phyloP scores from a whole-genome alignment of 2,888 invertebrate genomes.

The Drosophila lacicola region DNA sequence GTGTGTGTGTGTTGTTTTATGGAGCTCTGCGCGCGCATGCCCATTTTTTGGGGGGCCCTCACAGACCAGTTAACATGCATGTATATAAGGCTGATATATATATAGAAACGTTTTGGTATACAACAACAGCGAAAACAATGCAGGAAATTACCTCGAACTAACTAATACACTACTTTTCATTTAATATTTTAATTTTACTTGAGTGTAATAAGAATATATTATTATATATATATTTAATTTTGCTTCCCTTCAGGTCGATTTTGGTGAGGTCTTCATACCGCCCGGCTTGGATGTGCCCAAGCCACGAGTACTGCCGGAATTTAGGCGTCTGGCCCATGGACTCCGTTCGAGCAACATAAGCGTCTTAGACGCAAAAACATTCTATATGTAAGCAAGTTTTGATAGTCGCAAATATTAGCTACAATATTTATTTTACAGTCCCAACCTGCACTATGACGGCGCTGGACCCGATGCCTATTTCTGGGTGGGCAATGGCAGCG shows the following conservation, averaged over 20 bases:
- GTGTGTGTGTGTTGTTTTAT: slow-evolving; percentile 52
- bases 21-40: slow-evolving; percentile 78
- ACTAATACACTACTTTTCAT: slow-evolving; percentile 7
- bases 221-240: not conserved
- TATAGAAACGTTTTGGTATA: slow-evolving; percentile 62
- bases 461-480: slow-evolving; percentile 97
- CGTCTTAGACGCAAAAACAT: slow-evolving; percentile 95
- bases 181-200: not conserved
- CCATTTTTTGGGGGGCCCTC: slow-evolving; percentile 53
- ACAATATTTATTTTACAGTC: slow-evolving; percentile 87
- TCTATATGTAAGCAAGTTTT: slow-evolving; percentile 83
- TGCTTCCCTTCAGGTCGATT: slow-evolving; percentile 89
- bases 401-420: not conserved
- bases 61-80: slow-evolving; percentile 33
- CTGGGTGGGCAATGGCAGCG: slow-evolving; percentile 96
- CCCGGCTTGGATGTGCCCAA: slow-evolving; percentile 91
- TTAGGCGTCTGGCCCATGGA: slow-evolving; percentile 94
- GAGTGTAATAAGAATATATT: no score
- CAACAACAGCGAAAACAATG: slow-evolving; percentile 45
- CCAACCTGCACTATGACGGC: slow-evolving; percentile 96
- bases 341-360: slow-evolving; percentile 96
- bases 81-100: slow-evolving; percentile 53
- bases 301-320: slow-evolving; percentile 92
- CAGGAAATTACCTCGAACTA: not conserved
- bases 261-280: slow-evolving; percentile 93